Base-by-base conservation (phyloP, 2,797 vertebrate species). In the Hyperoplus lanceolatus region DNA sequence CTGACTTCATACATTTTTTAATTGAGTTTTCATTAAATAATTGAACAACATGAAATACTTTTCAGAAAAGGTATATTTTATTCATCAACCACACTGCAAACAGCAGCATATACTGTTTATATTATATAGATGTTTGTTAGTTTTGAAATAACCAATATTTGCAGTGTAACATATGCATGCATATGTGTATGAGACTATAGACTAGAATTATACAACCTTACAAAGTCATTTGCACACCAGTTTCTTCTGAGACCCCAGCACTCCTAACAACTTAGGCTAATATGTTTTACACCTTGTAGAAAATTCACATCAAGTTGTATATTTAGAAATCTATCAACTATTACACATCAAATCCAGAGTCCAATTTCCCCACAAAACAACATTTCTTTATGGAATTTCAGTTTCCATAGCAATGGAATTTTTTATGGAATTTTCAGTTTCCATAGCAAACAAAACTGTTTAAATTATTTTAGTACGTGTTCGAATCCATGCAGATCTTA, bases 1-100 rank as follows among this genome's bases (percentile, higher is more conserved):
- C 7, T 43, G 18, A 53, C 6, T n/a, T 1, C 42, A 70, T 21
- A 6, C 4, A 16, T 41, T n/a, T 39, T 6, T 38, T 11, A 1
- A 13, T 67, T 12, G 29, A 29, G 1, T 67, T 69, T 46, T 42
- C 3, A 29, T 54, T 18, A 21, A 75, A 80, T 64, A 5, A 59
- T 1, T 21, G 0, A 46, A 51, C 56, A 50, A 56, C 6, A n/a
- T 46, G 5, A 6, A 45, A 61, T 41, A 29, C 29, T 29, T 29
- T 29, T 29, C 29, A 29, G 29, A 29, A 29, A 29, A 29, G 29
- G 13, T 48, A n/a, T 42, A 1, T 62, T 74, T 70, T 53, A 66
- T 61, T 54, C n/a, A 50, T 43, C 0, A 1, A 16, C 16, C 36
- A 56, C 54, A 69, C 36, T 21, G 16, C 16, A 55, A 50, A 38